Evolutionary conservation across 2,113 vertebrate genomes (phyloP).

Genomic region (Crotalus tigris): DNA sequence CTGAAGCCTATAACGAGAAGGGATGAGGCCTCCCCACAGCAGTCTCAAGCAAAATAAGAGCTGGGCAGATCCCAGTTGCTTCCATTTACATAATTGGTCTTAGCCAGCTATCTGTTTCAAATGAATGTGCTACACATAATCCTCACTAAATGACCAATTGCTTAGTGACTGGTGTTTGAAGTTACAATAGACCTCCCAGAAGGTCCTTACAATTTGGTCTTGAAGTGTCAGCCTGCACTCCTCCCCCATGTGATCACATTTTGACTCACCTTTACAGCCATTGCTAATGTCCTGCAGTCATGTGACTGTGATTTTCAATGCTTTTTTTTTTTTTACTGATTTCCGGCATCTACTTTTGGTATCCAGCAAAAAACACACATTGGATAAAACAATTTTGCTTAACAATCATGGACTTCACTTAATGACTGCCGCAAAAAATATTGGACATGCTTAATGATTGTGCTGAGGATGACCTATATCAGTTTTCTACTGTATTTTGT

Average conservation of each 20-base stretch:
- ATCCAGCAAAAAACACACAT: background rate
- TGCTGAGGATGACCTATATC: background rate
- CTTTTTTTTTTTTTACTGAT: background rate
- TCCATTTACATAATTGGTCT: background rate
- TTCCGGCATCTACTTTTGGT: background rate
- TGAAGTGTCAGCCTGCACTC: background rate
- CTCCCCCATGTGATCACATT: background rate
- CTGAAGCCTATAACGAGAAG: background rate
- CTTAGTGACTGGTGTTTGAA: background rate
- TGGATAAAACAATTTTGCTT: background rate
- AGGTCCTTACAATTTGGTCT: background rate
- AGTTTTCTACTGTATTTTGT: background rate
- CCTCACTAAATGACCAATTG: background rate
- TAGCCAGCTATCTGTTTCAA: background rate
- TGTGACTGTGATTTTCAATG: background rate
- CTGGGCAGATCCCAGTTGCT: background rate
- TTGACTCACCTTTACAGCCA: background rate
- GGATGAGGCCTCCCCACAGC: background rate
- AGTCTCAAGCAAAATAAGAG: background rate
- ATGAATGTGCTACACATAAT: background rate
- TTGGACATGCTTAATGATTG: background rate
- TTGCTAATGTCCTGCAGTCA: background rate
- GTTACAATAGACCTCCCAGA: background rate
- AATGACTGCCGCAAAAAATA: background rate
- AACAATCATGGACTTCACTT: background rate